Evolutionary conservation across 2,797 vertebrate genomes (phyloP).

Genomic region (Leontopithecus rosalia): DNA sequence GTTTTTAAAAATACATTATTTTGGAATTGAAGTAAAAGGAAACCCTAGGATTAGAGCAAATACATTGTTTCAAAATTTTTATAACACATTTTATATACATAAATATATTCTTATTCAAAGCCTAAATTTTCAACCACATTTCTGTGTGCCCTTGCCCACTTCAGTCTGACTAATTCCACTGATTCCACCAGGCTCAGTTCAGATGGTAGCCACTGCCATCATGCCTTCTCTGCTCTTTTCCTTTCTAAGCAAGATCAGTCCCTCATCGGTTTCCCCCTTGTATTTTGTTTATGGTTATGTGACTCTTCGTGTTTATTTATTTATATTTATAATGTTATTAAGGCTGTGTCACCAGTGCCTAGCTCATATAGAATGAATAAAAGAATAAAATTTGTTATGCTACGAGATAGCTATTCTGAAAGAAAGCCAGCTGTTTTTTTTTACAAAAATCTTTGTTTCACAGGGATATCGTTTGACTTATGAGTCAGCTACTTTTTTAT

Average conservation of each 20-base stretch:
- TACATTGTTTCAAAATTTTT: not conserved
- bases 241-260: not conserved
- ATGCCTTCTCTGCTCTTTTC: not conserved
- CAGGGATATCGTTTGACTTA: not conserved
- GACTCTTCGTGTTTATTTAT: not conserved
- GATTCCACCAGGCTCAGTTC: not conserved
- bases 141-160: not conserved
- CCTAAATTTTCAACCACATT: not conserved
- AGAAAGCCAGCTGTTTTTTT: not conserved
- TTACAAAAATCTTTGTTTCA: not conserved
- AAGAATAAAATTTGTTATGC: not conserved
- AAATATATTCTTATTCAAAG: not conserved
- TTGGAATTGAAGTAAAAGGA: not conserved
- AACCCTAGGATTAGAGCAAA: not conserved
- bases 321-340: not conserved
- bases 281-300: not conserved
- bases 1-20: not conserved
- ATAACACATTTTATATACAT: not conserved
- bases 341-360: not conserved
- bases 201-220: not conserved
- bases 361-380: not conserved
- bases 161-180: not conserved
- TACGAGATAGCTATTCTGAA: not conserved
- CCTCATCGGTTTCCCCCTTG: not conserved
- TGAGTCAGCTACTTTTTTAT: not conserved